Percentiles rank a stretch among this genome's conserved stretches.
Conservation (phyloP, 2,113 vertebrate genomes). For the Podarcis cretensis region DNA sequence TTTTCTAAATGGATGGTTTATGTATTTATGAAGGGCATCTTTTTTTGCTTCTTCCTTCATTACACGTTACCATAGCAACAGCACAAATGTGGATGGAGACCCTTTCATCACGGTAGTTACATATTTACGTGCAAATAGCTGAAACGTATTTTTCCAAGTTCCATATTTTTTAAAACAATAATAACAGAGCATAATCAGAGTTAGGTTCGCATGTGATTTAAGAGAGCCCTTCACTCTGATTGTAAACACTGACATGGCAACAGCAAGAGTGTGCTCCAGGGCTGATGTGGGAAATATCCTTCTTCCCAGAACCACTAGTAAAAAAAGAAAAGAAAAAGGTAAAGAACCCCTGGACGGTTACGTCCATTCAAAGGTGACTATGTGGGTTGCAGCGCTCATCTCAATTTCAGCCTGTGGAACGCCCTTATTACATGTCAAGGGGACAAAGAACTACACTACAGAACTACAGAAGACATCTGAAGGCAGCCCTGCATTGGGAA, state of each 20-base stretch:
- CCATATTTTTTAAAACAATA: background rate
- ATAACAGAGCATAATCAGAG: background rate
- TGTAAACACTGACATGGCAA: background rate
- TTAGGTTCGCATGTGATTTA: background rate
- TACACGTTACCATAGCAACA: slow-evolving; percentile 27
- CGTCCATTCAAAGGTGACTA: no score
- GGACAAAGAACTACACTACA: no score
- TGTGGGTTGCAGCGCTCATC: no score
- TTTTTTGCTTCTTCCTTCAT: background rate
- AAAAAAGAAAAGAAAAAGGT: background rate
- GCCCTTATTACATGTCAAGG: no score
- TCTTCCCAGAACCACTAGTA: background rate
- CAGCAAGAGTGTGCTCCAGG: background rate
- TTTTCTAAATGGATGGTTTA: slow-evolving; percentile 24
- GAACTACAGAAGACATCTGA: no score
- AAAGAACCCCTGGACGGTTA: no score
- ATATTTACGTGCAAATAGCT: slow-evolving; percentile 14
- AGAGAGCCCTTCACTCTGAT: background rate
- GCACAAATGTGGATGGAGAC: background rate
- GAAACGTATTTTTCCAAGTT: background rate
- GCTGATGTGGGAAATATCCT: background rate
- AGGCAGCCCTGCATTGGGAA: no score
- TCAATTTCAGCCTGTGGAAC: no score
- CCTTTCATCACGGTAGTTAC: slow-evolving; percentile 1
- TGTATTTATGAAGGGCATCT: slow-evolving; percentile 23